Evolutionary conservation across 2,113 vertebrate genomes (phyloP).

Genomic region (Rhagologus leucostigma): DNA sequence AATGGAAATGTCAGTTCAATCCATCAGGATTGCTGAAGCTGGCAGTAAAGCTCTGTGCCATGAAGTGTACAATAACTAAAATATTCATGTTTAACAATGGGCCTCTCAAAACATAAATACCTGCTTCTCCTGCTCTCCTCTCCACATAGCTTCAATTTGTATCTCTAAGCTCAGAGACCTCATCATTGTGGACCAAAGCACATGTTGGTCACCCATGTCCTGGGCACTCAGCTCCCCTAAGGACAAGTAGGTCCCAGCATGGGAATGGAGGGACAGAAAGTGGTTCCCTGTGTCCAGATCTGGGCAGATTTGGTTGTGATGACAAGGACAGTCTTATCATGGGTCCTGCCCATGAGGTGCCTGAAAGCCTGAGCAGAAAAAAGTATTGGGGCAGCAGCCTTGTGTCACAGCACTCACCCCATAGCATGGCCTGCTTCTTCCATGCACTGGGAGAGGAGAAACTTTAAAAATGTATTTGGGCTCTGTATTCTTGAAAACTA

Average conservation of each 20-base stretch:
- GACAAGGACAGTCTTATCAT: background rate
- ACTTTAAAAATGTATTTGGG: background rate
- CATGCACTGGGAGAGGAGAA: background rate
- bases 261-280: background rate
- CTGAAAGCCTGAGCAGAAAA: background rate
- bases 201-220: fast-evolving
- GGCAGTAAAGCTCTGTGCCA: slow-evolving; percentile 39
- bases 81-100: slow-evolving; percentile 28
- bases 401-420: background rate
- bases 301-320: background rate
- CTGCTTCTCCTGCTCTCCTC: background rate
- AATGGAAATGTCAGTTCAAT: slow-evolving; percentile 80
- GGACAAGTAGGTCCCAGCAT: background rate
- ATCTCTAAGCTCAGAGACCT: background rate
- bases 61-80: slow-evolving; percentile 38
- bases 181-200: background rate
- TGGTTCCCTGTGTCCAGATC: background rate
- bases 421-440: background rate
- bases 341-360: fast-evolving
- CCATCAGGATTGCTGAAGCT: slow-evolving; percentile 70
- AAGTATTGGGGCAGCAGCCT: background rate
- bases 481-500: background rate
- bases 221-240: background rate
- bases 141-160: background rate
- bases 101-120: background rate